phyloP scores from a whole-genome alignment of 2,113 vertebrate genomes.

The Rhinolophus ferrumequinum region DNA sequence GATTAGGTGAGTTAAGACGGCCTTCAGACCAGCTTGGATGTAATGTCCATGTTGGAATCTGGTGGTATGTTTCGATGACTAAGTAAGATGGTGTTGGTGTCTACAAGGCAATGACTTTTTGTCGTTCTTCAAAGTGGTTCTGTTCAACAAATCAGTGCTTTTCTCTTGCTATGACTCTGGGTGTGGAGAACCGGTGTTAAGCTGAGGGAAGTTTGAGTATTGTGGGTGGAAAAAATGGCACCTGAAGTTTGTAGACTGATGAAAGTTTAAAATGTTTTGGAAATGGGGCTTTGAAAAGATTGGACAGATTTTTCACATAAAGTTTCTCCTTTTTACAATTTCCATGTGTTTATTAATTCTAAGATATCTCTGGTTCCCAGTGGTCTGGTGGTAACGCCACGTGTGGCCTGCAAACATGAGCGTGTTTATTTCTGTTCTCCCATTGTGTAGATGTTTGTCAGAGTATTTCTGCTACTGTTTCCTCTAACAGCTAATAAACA shows the following conservation, averaged over 20 bases:
- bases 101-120: not conserved
- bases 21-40: not conserved
- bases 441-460: not conserved
- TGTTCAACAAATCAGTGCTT: not conserved
- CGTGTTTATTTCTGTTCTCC: not conserved
- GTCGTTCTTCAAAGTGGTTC: not conserved
- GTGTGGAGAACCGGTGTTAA: not conserved
- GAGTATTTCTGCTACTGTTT: not conserved
- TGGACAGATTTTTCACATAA: not conserved
- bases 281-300: not conserved
- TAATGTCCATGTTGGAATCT: not conserved
- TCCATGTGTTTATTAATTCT: not conserved
- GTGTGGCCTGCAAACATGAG: not conserved
- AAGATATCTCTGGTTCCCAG: not conserved
- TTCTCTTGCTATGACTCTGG: not conserved
- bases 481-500: not conserved
- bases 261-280: constrained; percentile 33
- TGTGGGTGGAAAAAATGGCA: not conserved
- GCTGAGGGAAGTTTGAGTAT: not conserved
- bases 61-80: not conserved
- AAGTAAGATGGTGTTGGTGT: not conserved
- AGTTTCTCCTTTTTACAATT: not conserved
- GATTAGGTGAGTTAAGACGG: constrained; percentile 79
- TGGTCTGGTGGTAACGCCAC: not conserved
- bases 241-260: not conserved